phyloP scores from a whole-genome alignment of 2,888 invertebrate genomes.

The Dolomedes plantarius region DNA sequence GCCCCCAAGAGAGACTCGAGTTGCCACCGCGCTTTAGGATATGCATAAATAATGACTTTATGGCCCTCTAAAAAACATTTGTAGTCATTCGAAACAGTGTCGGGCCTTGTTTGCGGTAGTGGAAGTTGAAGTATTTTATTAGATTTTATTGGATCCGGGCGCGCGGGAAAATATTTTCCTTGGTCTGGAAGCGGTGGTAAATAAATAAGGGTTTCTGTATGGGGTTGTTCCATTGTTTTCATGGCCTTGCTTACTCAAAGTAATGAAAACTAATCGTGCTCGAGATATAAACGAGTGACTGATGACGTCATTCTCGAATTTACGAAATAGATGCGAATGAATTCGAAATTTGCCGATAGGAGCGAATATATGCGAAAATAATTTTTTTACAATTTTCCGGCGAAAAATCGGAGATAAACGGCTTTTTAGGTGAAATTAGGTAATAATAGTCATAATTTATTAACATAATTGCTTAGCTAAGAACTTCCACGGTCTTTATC shows the following conservation, averaged over 20 bases:
- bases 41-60: constrained; percentile 69
- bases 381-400: too few species aligned
- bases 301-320: too few species aligned
- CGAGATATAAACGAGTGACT: too few species aligned
- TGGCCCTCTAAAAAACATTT: constrained; percentile 50
- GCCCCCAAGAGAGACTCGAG: not conserved
- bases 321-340: too few species aligned
- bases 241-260: not conserved
- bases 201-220: not conserved
- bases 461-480: too few species aligned
- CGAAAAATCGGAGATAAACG: too few species aligned
- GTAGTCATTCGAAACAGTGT: not conserved
- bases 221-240: not conserved
- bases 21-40: constrained; percentile 7
- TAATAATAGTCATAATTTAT: too few species aligned
- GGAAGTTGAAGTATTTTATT: constrained; percentile 12
- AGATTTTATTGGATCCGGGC: not conserved
- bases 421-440: too few species aligned
- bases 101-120: not conserved
- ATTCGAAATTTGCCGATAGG: too few species aligned
- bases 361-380: too few species aligned
- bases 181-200: not conserved
- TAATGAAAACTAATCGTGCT: too few species aligned
- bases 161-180: not conserved
- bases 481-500: too few species aligned